A percentile compares a stretch with the other conserved stretches of the same genome.
These are phyloP conservation scores for Macaca mulatta DNA, from an alignment of 2,113 vertebrate species.

Conservation along the genomic window DNA sequence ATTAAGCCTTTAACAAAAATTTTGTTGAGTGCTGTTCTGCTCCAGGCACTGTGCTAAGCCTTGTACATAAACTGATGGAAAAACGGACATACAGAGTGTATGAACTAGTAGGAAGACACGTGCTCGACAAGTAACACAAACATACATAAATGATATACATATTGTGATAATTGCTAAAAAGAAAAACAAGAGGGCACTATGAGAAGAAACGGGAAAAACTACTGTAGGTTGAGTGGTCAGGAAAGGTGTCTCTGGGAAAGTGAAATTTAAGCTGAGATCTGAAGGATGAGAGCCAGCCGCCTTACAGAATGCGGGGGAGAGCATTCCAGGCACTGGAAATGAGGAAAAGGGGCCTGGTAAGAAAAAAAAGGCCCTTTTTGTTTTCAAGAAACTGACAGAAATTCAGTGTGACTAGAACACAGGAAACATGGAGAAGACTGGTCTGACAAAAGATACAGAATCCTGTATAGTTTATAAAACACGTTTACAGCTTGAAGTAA, in stretches of 20 bases:
- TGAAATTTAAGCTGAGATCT: neutral
- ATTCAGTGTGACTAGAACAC: neutral
- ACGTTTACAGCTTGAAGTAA: neutral
- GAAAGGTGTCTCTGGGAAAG: neutral
- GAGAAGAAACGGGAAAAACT: neutral
- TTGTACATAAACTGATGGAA: neutral
- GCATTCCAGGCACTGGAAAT: neutral
- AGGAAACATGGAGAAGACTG: neutral
- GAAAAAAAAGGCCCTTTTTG: neutral
- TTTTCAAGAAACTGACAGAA: slow-evolving; percentile 25
- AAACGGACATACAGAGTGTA: neutral
- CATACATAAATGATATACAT: neutral
- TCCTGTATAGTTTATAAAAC: neutral
- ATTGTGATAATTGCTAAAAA: neutral
- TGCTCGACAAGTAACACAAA: neutral
- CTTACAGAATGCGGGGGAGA: neutral
- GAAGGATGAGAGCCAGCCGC: neutral
- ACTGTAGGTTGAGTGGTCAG: neutral
- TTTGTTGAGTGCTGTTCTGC: neutral
- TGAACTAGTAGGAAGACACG: neutral
- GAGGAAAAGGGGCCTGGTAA: neutral
- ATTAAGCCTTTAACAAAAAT: neutral
- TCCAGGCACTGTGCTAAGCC: neutral
- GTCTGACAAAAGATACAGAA: neutral
- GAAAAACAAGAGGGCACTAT: neutral